Evolutionary conservation across 2,888 invertebrate species (phyloP).

Genomic region (Cheilosia variabilis): DNA sequence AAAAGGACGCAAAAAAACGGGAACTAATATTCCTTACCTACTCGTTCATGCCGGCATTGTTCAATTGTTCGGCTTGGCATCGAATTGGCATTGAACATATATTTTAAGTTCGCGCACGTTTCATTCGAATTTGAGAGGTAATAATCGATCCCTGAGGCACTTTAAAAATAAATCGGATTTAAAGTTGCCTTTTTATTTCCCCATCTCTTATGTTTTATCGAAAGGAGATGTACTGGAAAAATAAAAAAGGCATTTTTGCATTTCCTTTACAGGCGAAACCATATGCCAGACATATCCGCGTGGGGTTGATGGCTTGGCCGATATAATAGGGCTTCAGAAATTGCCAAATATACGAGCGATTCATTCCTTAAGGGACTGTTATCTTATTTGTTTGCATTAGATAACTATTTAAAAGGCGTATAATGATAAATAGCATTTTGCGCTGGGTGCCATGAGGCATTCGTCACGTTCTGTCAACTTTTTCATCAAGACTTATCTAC

Average conservation of each 20-base stretch:
- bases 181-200: constrained; percentile 77
- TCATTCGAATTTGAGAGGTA: constrained; percentile 84
- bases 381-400: constrained; percentile 70
- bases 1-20: constrained; percentile 36
- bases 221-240: constrained; percentile 72
- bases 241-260: constrained; percentile 60
- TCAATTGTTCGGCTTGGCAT: constrained; percentile 45
- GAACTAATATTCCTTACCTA: constrained; percentile 34
- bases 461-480: constrained; percentile 31
- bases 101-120: constrained; percentile 81
- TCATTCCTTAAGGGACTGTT: constrained; percentile 67
- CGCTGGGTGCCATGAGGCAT: constrained; percentile 18
- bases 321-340: constrained; percentile 13
- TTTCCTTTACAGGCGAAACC: constrained; percentile 58
- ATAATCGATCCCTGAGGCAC: constrained; percentile 84
- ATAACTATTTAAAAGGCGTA: constrained; percentile 25
- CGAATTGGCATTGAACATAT: constrained; percentile 50
- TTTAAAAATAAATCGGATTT: constrained; percentile 83
- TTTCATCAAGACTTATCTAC: background rate
- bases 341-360: constrained; percentile 26
- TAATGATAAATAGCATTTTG: constrained; percentile 59
- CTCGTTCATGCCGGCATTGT: constrained; percentile 43
- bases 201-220: constrained; percentile 46
- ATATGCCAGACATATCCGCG: constrained; percentile 53
- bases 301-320: constrained; percentile 12